Evolutionary conservation across 2,797 vertebrate genomes (phyloP).

Genomic region (Hypotaenidia philippensis): DNA sequence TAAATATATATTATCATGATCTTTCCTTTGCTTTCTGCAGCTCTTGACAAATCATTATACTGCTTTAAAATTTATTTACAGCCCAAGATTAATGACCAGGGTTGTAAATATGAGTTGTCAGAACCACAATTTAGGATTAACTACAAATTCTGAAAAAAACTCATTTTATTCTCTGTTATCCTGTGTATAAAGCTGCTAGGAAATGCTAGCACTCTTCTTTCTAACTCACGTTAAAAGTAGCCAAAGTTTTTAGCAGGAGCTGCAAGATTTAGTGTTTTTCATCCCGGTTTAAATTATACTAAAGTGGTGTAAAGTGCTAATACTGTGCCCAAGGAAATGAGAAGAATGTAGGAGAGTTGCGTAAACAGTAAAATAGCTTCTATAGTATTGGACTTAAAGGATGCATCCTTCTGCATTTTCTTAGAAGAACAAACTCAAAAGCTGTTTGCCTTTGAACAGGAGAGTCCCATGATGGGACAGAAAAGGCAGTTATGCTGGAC

Average conservation of each 20-base stretch:
- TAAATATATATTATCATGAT: rapidly evolving
- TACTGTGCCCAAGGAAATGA: not conserved
- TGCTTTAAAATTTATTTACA: not conserved
- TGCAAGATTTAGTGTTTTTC: not conserved
- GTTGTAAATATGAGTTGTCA: not conserved
- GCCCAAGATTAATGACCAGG: not conserved
- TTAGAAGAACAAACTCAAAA: too few species aligned
- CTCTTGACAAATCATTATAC: not conserved
- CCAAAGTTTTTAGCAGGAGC: not conserved
- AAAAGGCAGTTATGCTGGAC: too few species aligned
- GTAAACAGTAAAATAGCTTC: not conserved
- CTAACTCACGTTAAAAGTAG: not conserved
- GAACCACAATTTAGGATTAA: not conserved
- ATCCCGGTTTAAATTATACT: not conserved
- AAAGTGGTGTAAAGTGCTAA: not conserved
- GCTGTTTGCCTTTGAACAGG: too few species aligned
- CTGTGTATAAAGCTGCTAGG: not conserved
- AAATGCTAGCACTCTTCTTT: not conserved
- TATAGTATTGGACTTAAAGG: too few species aligned
- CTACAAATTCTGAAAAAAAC: not conserved
- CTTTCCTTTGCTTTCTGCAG: not conserved
- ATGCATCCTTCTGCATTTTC: too few species aligned
- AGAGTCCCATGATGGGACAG: too few species aligned
- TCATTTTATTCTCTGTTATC: not conserved
- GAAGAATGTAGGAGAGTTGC: not conserved